These are phyloP conservation scores for Drosophila eohydei DNA, from an alignment of 2,888 invertebrate species.

Conservation along the genomic window DNA sequence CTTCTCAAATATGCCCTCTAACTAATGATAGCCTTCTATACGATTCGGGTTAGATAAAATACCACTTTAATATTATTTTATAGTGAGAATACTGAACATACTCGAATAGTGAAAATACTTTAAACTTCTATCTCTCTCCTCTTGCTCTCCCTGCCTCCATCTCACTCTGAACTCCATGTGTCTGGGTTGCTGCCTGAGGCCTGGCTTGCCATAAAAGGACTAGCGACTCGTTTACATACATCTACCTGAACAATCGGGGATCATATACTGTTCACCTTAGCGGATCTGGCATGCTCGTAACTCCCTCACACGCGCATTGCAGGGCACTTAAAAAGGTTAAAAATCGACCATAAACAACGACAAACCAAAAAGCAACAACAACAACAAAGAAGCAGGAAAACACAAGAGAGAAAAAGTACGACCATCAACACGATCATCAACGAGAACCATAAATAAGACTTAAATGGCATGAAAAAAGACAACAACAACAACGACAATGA, in stretches of 20 bases:
- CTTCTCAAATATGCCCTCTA: too few species aligned
- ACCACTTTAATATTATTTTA: not conserved
- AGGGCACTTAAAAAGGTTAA: slow-evolving; percentile 41
- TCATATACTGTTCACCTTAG: slow-evolving; percentile 13
- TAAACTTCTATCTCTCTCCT: not conserved
- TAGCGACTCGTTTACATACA: slow-evolving; percentile 5
- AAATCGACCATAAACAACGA: slow-evolving; percentile 45
- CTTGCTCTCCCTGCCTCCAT: not conserved
- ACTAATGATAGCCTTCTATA: not conserved
- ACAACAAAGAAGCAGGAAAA: slow-evolving; percentile 18
- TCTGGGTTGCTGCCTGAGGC: not conserved
- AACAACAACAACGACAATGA: slow-evolving; percentile 36
- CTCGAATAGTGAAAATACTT: not conserved
- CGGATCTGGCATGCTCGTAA: slow-evolving; percentile 34
- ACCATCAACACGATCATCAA: slow-evolving; percentile 82
- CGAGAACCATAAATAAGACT: slow-evolving; percentile 82
- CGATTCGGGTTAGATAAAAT: not conserved
- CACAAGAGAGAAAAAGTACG: slow-evolving; percentile 57
- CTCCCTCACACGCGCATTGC: slow-evolving; percentile 24
- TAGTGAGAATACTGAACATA: too few species aligned
- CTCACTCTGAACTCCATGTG: not conserved
- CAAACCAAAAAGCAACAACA: slow-evolving; percentile 25
- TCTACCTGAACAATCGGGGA: slow-evolving; percentile 8
- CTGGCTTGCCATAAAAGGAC: slow-evolving; percentile 4
- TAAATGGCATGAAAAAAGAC: slow-evolving; percentile 79